Base-by-base conservation (phyloP, 2,113 vertebrate species). In the Patagioenas fasciata region DNA sequence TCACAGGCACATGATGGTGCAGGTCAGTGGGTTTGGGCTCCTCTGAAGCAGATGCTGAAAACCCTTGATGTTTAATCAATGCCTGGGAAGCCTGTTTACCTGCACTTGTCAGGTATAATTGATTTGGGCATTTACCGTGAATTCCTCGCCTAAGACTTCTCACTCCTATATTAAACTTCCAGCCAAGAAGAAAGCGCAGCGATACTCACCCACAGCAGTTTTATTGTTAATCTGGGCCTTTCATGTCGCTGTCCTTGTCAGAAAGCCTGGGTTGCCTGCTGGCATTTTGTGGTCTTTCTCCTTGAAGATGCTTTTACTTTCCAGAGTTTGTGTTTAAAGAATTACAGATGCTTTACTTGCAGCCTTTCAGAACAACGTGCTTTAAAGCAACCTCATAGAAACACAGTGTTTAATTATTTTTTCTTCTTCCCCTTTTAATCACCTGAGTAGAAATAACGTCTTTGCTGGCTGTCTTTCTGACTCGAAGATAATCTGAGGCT, bases 201-300 rank as follows among this genome's bases (percentile, higher is more conserved):
- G 4, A 47, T 80, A 12, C 12, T 85, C 31, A 82, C 53, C 89
- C 57, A 2, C 44, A 38, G 36, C 48, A 71, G 60, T 78, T 51
- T 51, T 61, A 53, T 58, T 0, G 3, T 89, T 91, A 75, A 81
- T 83, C 72, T 88, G 89, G 25, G 69, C 44, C 50, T 84, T 95
- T 85, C 60, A 16, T 0, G 0, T 61, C 66, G 34, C 62, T 94
- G 75, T 93, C 94, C 77, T 95, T 91, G 83, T 90, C 82, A 75
- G 87, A 85, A 88, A 88, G 65, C 53, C 80, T 80, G 56, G 40
- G 38, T 83, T 94, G 72, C 73, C 80, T 87, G 54, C 83, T 94
- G 91, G 80, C 89, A 54, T 96, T 94, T 91, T 96, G 58, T 89
- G 96, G 91, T 86, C 91, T 93, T 96, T 95, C 73, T 66, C 54